These are phyloP conservation scores for Antheraea mylitta DNA, from an alignment of 1,140 invertebrate genomes.

Conservation along the genomic window DNA sequence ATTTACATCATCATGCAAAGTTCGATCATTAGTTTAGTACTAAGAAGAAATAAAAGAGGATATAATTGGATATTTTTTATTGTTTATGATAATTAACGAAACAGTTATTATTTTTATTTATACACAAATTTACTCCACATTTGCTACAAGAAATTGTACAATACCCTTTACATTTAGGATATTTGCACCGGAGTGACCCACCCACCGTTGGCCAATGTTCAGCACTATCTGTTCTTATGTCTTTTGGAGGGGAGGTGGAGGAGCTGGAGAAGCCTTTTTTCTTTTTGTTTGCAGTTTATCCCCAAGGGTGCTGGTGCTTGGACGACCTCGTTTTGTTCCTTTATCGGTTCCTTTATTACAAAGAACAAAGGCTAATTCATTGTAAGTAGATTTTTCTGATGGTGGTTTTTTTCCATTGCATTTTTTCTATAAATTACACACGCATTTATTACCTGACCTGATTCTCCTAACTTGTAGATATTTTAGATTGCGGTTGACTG, in stretches of 20 bases:
- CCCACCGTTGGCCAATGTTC: constrained; percentile 40
- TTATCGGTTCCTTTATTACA: too few species aligned
- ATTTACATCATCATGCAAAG: constrained; percentile 29
- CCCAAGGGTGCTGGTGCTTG: constrained; percentile 16
- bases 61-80: constrained; percentile 24
- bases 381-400: too few species aligned
- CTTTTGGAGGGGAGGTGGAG: constrained; percentile 29
- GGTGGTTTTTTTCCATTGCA: too few species aligned
- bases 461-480: too few species aligned
- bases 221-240: constrained; percentile 39
- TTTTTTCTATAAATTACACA: too few species aligned
- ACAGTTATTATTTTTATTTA: constrained; percentile 50
- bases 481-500: too few species aligned
- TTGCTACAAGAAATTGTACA: constrained; percentile 36
- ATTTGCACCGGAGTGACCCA: constrained; percentile 39
- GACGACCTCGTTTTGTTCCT: too few species aligned
- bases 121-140: constrained; percentile 38
- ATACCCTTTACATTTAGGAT: constrained; percentile 42
- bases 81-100: constrained; percentile 46
- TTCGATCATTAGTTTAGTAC: constrained; percentile 39
- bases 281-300: too few species aligned
- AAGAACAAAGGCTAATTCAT: too few species aligned
- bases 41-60: constrained; percentile 36
- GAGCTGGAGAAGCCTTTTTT: constrained; percentile 22
- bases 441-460: too few species aligned